Percentiles rank a stretch among this genome's conserved stretches.
These are phyloP conservation scores for Otus scops DNA, from an alignment of 2,797 vertebrate genomes.

Conservation along the genomic window DNA sequence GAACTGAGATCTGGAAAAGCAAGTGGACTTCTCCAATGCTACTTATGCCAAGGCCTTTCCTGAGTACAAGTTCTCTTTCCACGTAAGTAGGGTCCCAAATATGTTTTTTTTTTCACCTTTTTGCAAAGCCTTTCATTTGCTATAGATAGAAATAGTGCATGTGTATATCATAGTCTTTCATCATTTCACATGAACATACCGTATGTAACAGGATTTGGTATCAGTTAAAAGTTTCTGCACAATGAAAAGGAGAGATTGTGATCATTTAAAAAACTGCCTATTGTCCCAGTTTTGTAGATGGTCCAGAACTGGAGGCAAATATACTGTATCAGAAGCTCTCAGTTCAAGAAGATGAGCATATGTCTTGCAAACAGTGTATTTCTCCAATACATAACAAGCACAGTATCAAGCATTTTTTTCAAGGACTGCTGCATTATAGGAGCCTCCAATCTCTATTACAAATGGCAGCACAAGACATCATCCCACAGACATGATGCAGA, in stretches of 20 bases:
- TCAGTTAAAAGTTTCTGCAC: neutral
- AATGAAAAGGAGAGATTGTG: neutral
- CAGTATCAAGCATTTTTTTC: neutral
- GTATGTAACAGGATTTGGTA: neutral
- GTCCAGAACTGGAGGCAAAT: neutral
- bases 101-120: neutral
- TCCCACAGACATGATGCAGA: neutral
- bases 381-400: neutral
- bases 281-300: neutral
- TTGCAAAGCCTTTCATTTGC: neutral
- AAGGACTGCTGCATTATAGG: neutral
- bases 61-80: neutral
- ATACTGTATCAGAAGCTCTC: neutral
- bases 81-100: neutral
- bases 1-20: neutral
- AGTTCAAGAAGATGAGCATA: neutral
- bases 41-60: neutral
- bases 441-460: neutral
- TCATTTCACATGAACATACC: neutral
- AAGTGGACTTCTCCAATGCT: neutral
- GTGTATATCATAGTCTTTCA: neutral
- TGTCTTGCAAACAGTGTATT: neutral
- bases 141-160: neutral
- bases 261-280: neutral
- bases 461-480: neutral